Evolutionary conservation across 2,797 vertebrate genomes (phyloP).

Genomic region (Microcaecilia unicolor): DNA sequence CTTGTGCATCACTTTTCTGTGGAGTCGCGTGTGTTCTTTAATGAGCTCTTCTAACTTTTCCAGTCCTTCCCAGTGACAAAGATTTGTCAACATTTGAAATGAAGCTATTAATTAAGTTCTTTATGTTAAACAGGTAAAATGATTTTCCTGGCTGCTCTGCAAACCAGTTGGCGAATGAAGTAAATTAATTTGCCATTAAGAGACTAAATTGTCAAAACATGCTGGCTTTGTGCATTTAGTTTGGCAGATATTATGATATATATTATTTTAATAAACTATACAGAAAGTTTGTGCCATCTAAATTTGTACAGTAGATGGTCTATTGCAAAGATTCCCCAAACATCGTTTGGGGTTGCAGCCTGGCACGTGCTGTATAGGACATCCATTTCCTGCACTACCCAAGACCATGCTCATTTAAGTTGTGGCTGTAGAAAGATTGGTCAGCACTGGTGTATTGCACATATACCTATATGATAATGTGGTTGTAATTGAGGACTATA

Average conservation of each 20-base stretch:
- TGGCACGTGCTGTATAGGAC: too few species aligned
- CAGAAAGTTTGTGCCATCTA: neutral
- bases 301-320: neutral
- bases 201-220: neutral
- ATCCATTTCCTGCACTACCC: too few species aligned
- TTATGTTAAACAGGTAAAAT: neutral
- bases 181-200: neutral
- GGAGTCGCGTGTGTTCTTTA: too few species aligned
- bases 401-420: too few species aligned
- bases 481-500: rapidly evolving
- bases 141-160: neutral
- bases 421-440: too few species aligned
- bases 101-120: neutral
- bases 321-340: too few species aligned
- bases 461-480: rapidly evolving
- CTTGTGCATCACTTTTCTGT: too few species aligned
- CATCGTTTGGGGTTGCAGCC: too few species aligned
- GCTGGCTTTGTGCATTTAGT: neutral
- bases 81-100: neutral
- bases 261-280: neutral
- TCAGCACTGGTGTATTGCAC: too few species aligned
- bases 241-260: too few species aligned
- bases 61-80: neutral
- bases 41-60: too few species aligned
- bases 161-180: neutral